phyloP scores from a whole-genome alignment of 2,113 vertebrate genomes.

The Myanophis thanlyinensis region DNA sequence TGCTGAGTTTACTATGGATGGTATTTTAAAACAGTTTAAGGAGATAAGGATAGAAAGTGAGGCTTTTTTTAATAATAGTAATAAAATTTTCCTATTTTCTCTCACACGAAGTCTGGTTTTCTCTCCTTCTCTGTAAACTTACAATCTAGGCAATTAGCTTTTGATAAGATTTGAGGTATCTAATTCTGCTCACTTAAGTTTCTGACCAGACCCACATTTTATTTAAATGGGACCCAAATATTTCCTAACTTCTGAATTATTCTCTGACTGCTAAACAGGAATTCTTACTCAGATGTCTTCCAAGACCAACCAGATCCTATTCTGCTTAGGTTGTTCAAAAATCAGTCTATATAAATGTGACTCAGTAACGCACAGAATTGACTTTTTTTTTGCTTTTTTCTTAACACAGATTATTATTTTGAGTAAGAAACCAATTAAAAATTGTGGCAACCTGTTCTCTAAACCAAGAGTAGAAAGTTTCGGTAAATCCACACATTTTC shows the following conservation, averaged over 20 bases:
- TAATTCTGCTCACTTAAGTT: not conserved
- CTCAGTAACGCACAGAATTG: slow-evolving; percentile 4
- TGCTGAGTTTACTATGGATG: not conserved
- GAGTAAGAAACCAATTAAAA: not conserved
- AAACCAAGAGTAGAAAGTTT: slow-evolving; percentile 16
- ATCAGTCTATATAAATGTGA: not conserved
- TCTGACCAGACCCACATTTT: not conserved
- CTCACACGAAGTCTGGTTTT: not conserved
- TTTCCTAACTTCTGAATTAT: not conserved
- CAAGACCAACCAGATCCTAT: not conserved
- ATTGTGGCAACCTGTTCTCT: not conserved
- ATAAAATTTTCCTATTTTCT: not conserved
- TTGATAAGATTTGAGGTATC: not conserved
- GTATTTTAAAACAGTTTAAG: not conserved
- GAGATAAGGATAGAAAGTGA: not conserved
- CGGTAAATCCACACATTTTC: slow-evolving; percentile 13
- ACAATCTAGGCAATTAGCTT: not conserved
- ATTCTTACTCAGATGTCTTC: not conserved
- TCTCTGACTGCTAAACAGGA: not conserved
- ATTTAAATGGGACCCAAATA: not conserved
- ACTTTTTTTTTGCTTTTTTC: slow-evolving; percentile 23
- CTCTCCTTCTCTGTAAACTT: not conserved
- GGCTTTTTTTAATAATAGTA: not conserved
- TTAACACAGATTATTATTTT: slow-evolving; percentile 1
- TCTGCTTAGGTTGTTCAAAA: not conserved